Percentiles rank a stretch among this genome's conserved stretches.
phyloP scores from a whole-genome alignment of 2,888 invertebrate species.

The Spilarctia lutea region DNA sequence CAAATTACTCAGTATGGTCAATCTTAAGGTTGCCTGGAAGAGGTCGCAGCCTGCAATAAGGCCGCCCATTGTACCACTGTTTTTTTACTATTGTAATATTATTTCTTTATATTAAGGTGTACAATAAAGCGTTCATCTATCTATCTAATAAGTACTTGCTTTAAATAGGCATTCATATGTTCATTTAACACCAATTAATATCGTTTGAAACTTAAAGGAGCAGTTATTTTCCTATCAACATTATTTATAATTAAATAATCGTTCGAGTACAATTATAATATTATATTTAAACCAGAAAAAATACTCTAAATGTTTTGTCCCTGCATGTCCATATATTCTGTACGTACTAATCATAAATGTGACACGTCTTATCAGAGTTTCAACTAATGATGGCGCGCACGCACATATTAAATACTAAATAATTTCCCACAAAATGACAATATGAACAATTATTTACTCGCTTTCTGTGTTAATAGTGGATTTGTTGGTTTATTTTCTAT shows the following conservation, averaged over 20 bases:
- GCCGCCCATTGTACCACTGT: no score
- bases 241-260: not conserved
- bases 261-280: not conserved
- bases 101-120: no score
- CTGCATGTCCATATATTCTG: slow-evolving; percentile 7
- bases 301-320: not conserved
- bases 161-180: no score
- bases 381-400: slow-evolving; percentile 50
- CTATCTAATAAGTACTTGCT: no score
- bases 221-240: not conserved
- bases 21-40: no score
- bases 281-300: slow-evolving; percentile 1
- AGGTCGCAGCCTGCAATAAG: no score
- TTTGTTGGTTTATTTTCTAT: slow-evolving; percentile 5
- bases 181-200: not conserved
- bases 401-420: slow-evolving; percentile 34
- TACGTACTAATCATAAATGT: slow-evolving; percentile 44
- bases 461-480: slow-evolving; percentile 31
- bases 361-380: slow-evolving; percentile 44
- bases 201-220: not conserved
- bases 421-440: slow-evolving; percentile 29
- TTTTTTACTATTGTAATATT: no score
- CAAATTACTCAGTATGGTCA: no score
- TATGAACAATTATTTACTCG: slow-evolving; percentile 26
- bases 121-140: no score